phyloP scores from a whole-genome alignment of 2,113 vertebrate genomes.

The Gorsachius goisagi region DNA sequence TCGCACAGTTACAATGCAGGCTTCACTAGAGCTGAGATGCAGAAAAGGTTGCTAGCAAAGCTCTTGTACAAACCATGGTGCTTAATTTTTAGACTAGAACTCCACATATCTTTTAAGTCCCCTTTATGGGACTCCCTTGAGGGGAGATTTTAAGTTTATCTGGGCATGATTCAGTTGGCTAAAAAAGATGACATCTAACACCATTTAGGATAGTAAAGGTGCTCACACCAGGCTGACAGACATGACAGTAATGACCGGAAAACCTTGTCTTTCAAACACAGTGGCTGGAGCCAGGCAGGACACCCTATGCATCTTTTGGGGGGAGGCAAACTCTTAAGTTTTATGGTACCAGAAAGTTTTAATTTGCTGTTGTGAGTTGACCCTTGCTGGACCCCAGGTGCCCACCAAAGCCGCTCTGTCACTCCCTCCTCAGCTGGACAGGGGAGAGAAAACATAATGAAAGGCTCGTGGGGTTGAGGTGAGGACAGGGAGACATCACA shows the following conservation, averaged over 20 bases:
- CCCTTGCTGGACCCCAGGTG: too few species aligned
- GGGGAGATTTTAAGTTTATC: background rate
- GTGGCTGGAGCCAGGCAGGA: background rate
- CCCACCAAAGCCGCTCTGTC: too few species aligned
- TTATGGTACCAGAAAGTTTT: background rate
- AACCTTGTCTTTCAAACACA: background rate
- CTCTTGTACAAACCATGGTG: background rate
- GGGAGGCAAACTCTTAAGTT: background rate
- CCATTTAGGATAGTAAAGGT: background rate
- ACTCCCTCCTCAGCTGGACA: too few species aligned
- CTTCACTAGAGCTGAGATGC: background rate
- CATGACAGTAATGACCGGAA: background rate
- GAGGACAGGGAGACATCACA: too few species aligned
- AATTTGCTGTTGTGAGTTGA: background rate
- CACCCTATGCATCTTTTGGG: background rate
- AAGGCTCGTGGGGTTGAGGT: too few species aligned
- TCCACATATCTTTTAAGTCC: background rate
- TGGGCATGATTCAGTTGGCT: background rate
- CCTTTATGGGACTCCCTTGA: too few species aligned
- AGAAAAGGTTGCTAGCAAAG: background rate
- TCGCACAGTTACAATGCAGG: rapidly evolving
- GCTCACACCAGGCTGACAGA: background rate
- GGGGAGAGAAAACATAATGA: too few species aligned
- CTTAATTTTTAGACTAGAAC: background rate
- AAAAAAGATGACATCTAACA: background rate